Evolutionary conservation across 1,140 invertebrate genomes (phyloP), one percentile per base, ranked within the genome.

Genomic region (Vanessa atalanta): DNA sequence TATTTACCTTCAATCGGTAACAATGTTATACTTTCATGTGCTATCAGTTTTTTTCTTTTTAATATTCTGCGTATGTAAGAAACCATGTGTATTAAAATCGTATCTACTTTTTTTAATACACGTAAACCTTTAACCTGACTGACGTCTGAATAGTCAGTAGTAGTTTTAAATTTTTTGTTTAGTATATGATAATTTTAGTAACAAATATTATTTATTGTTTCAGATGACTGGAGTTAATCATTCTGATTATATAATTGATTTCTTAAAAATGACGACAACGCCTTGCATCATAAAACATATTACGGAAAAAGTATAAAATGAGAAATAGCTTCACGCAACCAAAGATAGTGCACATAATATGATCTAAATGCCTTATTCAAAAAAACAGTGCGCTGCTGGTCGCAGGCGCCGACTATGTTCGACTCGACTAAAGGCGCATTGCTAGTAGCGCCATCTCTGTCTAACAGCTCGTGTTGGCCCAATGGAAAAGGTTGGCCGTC

Each of bases 391-490:
- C 86, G 89, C 88, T 89, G 88, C 87, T 79, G n/a, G 71, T 75
- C 75, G 84, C 86, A 88, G 83, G 88, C 89, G 89, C 89, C 86
- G 88, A 93, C 85, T 89, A 93, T 93, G 93, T 93, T 93, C 86
- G 93, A 93, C 89, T 91, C 93, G 85, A 93, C 89, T 80, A 93
- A 93, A 82, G 89, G 91, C 82, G 94, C 94, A 77, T 94, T 96
- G 85, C 93, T 97, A 76, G 94, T 96, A 79, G 95, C 96, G 79
- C 96, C 96, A 67, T 94, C 95, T 76, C 94, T 97, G 37, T 95
- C 95, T 88, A 97, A 97, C 92, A 96, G 95, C 87, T 97, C 96
- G 75, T 97, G 96, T 87, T 95, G 95, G 88, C 94, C 96, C 85
- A 94, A 95, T 50, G 93, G 93, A 43, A 94, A 95, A 77, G 91